These are phyloP conservation scores for Leptopilina clavipes DNA, from an alignment of 1,140 invertebrate species.

Conservation along the genomic window DNA sequence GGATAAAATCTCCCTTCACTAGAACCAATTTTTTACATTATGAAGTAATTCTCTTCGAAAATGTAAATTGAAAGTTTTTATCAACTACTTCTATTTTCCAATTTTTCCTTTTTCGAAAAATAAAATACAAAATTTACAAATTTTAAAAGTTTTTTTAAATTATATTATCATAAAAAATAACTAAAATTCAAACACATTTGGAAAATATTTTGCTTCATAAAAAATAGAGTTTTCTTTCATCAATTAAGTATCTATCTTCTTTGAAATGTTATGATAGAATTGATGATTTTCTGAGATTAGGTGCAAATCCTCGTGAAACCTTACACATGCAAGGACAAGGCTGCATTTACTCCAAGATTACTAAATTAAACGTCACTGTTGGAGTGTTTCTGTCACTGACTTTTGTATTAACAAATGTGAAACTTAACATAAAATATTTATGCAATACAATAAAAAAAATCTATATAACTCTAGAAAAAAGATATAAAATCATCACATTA, in stretches of 20 bases:
- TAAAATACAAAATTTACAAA: too few species aligned
- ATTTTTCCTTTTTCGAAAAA: too few species aligned
- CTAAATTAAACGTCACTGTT: background rate
- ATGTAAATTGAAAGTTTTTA: too few species aligned
- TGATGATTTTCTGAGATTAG: background rate
- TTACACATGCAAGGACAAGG: slow-evolving; percentile 20
- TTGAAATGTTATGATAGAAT: background rate
- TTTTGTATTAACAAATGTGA: background rate
- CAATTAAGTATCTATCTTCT: background rate
- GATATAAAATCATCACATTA: background rate
- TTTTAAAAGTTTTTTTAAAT: too few species aligned
- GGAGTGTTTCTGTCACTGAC: background rate
- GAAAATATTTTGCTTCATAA: too few species aligned
- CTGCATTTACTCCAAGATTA: slow-evolving; percentile 5
- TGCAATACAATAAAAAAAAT: too few species aligned
- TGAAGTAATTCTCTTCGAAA: background rate
- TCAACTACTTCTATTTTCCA: too few species aligned
- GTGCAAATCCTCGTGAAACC: slow-evolving; percentile 25
- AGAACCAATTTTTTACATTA: too few species aligned
- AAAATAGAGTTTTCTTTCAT: background rate
- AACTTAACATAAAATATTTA: too few species aligned
- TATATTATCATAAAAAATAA: too few species aligned
- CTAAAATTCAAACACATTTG: too few species aligned
- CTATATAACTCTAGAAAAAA: background rate
- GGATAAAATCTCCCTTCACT: too few species aligned